Conservation (phyloP, 2,888 invertebrate genomes). For the Julus scandinavius region DNA sequence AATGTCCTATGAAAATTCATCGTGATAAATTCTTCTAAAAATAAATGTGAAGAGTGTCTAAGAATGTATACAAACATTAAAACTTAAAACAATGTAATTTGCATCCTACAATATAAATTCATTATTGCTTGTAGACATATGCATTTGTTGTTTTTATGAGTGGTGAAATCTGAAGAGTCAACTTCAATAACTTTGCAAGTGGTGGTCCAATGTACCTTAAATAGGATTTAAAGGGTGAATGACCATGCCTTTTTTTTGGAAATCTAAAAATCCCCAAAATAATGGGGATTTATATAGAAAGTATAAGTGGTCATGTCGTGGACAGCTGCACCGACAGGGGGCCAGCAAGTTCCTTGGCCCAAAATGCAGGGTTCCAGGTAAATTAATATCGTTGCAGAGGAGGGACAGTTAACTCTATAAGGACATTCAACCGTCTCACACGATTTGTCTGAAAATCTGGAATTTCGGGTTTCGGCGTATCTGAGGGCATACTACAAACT, state of each 20-base stretch:
- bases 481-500: background rate
- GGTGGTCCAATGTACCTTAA: background rate
- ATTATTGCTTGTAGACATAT: background rate
- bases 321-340: background rate
- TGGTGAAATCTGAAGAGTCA: background rate
- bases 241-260: background rate
- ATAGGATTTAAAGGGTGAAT: background rate
- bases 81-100: too few relatives aligned
- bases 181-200: background rate
- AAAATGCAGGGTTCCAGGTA: background rate
- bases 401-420: constrained; percentile 11
- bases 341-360: background rate
- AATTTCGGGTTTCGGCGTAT: background rate
- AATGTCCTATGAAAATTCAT: too few relatives aligned
- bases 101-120: too few relatives aligned
- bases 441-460: constrained; percentile 12
- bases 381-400: background rate
- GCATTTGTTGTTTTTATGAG: background rate
- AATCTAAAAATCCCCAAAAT: background rate
- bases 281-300: background rate
- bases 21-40: too few relatives aligned
- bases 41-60: too few relatives aligned
- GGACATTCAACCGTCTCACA: constrained; percentile 38
- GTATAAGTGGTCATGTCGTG: background rate
- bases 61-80: too few relatives aligned